Percentiles rank a stretch among this genome's conserved stretches.
phyloP scores from a whole-genome alignment of 2,113 vertebrate species.

The Ancistrus triradiatus region DNA sequence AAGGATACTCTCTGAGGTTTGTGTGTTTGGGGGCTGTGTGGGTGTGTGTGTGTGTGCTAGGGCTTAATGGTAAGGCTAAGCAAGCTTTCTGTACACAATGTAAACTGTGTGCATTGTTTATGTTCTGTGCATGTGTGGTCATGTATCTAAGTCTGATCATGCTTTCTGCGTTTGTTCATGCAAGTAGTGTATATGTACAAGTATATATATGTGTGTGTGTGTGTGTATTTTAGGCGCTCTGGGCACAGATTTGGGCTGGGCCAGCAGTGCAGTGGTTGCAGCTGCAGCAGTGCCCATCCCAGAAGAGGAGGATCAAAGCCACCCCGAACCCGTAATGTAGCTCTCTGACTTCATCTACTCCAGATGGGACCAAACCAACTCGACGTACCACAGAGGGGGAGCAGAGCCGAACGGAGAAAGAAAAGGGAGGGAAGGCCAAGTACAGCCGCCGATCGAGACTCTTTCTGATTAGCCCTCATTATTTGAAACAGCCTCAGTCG shows the following conservation, averaged over 20 bases:
- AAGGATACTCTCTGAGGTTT: slow-evolving; percentile 53
- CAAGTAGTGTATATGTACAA: not conserved
- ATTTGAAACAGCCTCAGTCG: not conserved
- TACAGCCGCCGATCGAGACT: slow-evolving; percentile 7
- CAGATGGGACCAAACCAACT: slow-evolving; percentile 77
- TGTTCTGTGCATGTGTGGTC: slow-evolving; percentile 12
- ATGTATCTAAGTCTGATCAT: not conserved
- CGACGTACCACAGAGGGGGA: slow-evolving; percentile 47
- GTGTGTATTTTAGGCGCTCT: slow-evolving; percentile 33
- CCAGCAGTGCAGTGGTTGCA: slow-evolving; percentile 44
- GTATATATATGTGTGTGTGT: slow-evolving; percentile 5
- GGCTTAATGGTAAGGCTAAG: slow-evolving; percentile 59
- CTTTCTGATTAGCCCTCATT: slow-evolving; percentile 25
- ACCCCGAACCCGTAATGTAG: slow-evolving; percentile 88
- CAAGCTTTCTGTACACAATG: slow-evolving; percentile 48
- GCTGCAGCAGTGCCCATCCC: slow-evolving; percentile 45
- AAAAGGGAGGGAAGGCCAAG: not conserved
- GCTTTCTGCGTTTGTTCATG: slow-evolving; percentile 68
- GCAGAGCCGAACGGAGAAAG: slow-evolving; percentile 15
- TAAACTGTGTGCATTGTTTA: not conserved
- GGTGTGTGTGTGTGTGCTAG: slow-evolving; percentile 57
- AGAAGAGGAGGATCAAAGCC: slow-evolving; percentile 52
- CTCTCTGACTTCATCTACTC: slow-evolving; percentile 85
- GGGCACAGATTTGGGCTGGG: slow-evolving; percentile 24
- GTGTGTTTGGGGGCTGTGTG: slow-evolving; percentile 19